Conservation (phyloP, 2,113 vertebrate genomes). For the Leiothrix lutea region DNA sequence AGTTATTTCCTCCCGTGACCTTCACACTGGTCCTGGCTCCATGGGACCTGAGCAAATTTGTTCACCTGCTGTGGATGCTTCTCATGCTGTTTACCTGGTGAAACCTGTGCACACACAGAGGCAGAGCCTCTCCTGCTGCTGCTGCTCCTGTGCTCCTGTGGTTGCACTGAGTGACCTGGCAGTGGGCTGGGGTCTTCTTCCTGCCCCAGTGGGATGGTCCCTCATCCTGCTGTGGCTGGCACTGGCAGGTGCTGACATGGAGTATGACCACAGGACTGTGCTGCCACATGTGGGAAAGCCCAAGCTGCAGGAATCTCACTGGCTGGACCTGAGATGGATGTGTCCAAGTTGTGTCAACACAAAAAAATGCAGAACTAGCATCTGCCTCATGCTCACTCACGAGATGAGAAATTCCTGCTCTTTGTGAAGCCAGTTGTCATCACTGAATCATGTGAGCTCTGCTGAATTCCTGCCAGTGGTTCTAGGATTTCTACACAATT, state of each 20-base stretch:
- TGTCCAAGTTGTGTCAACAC: not conserved
- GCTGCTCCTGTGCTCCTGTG: not conserved
- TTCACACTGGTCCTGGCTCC: not conserved
- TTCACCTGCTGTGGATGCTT: not conserved
- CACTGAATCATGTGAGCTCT: not conserved
- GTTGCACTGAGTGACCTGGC: not conserved
- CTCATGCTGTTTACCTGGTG: not conserved
- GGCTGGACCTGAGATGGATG: not conserved
- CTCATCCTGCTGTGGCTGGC: not conserved
- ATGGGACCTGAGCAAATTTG: not conserved
- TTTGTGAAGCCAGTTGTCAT: not conserved
- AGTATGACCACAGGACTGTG: accelerated
- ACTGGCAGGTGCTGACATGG: accelerated
- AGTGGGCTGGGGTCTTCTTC: not conserved
- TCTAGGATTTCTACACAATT: not conserved
- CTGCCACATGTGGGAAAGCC: not conserved
- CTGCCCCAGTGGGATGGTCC: not conserved
- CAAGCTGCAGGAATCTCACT: not conserved
- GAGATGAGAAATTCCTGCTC: constrained; percentile 22
- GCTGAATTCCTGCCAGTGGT: not conserved
- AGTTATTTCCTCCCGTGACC: not conserved
- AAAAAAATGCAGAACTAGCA: not conserved
- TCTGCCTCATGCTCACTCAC: not conserved
- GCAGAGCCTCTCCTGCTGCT: not conserved
- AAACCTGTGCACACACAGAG: not conserved